Percentiles rank a stretch among this genome's conserved stretches.
Conservation (phyloP, 1,140 invertebrate genomes). For the Pseudomyrmex concolor region DNA sequence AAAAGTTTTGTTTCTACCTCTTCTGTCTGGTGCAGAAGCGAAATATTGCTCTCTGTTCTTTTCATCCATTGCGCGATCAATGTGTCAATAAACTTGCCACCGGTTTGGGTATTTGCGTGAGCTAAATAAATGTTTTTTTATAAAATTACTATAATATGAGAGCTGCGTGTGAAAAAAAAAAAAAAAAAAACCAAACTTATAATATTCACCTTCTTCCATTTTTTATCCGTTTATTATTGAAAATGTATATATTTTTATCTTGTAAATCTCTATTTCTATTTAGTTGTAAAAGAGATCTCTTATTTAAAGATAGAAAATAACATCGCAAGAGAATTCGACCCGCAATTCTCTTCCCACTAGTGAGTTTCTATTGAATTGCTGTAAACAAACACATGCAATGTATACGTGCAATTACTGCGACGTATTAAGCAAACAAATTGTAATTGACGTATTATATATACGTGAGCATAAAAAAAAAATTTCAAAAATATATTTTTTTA, state of each 20-base stretch:
- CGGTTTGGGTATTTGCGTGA: background rate
- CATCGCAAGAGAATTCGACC: too few species aligned
- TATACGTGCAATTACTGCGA: too few species aligned
- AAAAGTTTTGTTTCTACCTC: background rate
- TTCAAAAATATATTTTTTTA: too few species aligned
- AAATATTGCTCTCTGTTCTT: conserved; percentile 23
- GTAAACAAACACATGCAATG: too few species aligned
- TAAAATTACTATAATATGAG: background rate
- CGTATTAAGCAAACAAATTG: too few species aligned
- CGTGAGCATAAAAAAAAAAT: too few species aligned
- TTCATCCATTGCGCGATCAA: conserved; percentile 63
- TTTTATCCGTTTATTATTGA: background rate
- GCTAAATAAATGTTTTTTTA: background rate
- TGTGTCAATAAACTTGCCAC: conserved; percentile 48
- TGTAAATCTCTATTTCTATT: background rate
- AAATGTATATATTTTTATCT: background rate
- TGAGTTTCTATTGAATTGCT: too few species aligned
- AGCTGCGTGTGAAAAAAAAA: background rate
- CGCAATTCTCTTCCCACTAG: too few species aligned
- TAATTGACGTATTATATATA: too few species aligned
- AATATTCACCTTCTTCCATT: conserved; percentile 33
- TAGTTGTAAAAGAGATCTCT: background rate
- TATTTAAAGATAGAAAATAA: too few species aligned
- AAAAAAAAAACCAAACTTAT: background rate
- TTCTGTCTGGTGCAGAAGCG: conserved; percentile 10